Percentiles rank a stretch among this genome's conserved stretches.
These are phyloP conservation scores for Drosophila paracracens DNA, from an alignment of 2,888 invertebrate genomes.

Conservation along the genomic window DNA sequence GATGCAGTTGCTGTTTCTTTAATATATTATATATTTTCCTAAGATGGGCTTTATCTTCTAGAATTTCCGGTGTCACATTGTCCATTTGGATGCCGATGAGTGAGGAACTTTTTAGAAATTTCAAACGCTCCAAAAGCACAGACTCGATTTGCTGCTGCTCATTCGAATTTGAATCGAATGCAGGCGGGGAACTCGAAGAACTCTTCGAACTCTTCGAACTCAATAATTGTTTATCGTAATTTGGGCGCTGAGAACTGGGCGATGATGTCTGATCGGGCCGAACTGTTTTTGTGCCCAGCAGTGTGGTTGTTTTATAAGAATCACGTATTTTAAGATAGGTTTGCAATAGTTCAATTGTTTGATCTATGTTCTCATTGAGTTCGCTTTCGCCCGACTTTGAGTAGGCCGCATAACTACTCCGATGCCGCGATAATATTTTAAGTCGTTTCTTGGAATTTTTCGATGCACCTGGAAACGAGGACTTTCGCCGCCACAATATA, in stretches of 20 bases:
- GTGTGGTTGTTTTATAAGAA: slow-evolving; percentile 75
- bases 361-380: slow-evolving; percentile 64
- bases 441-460: slow-evolving; percentile 68
- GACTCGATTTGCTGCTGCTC: slow-evolving; percentile 50
- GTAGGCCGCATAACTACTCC: slow-evolving; percentile 22
- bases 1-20: slow-evolving; percentile 83
- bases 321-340: slow-evolving; percentile 76
- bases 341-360: slow-evolving; percentile 77
- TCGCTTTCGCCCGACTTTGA: slow-evolving; percentile 13
- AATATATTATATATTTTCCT: slow-evolving; percentile 85
- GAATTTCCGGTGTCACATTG: slow-evolving; percentile 89
- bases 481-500: slow-evolving; percentile 91
- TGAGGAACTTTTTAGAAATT: slow-evolving; percentile 52
- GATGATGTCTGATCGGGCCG: slow-evolving; percentile 82
- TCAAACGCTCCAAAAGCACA: slow-evolving; percentile 71
- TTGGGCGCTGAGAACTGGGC: slow-evolving; percentile 80
- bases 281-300: slow-evolving; percentile 79
- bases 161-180: slow-evolving; percentile 20
- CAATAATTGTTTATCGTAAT: slow-evolving; percentile 3
- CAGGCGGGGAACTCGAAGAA: not conserved
- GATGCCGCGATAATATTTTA: slow-evolving; percentile 58
- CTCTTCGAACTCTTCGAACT: slow-evolving; percentile 7
- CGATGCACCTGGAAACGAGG: slow-evolving; percentile 88
- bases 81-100: slow-evolving; percentile 85
- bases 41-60: slow-evolving; percentile 90